Evolutionary conservation across 2,888 invertebrate species (phyloP).

Genomic region (Nomada goodeniana): DNA sequence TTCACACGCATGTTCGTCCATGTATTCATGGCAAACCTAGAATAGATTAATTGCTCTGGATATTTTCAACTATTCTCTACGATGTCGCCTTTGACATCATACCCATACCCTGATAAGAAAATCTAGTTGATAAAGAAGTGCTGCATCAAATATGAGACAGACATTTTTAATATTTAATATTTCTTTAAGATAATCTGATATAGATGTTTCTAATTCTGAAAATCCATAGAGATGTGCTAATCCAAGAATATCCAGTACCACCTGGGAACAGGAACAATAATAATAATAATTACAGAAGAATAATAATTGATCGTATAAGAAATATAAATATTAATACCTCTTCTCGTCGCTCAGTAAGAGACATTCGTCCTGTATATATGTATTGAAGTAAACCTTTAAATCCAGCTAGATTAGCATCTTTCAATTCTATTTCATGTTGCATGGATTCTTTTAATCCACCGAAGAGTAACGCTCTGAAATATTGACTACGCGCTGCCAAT

Average conservation of each 20-base stretch:
- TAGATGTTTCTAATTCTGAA: constrained; percentile 94
- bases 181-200: constrained; percentile 96
- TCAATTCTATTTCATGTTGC: constrained; percentile 92
- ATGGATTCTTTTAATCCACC: constrained; percentile 91
- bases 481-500: constrained; percentile 97
- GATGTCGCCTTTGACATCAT: background rate
- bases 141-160: constrained; percentile 97
- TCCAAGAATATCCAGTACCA: constrained; percentile 88
- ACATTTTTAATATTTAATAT: constrained; percentile 95
- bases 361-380: constrained; percentile 95
- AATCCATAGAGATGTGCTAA: constrained; percentile 99
- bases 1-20: constrained; percentile 95
- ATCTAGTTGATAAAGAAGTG: constrained; percentile 89
- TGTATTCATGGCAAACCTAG: constrained; percentile 93
- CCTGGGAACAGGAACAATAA: constrained; percentile 71
- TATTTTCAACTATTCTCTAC: constrained; percentile 30
- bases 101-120: constrained; percentile 84
- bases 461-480: constrained; percentile 94
- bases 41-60: constrained; percentile 46
- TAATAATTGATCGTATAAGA: background rate
- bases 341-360: constrained; percentile 85
- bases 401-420: constrained; percentile 92
- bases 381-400: constrained; percentile 97
- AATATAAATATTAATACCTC: constrained; percentile 83
- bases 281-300: background rate